Base-by-base conservation (phyloP, 37 sponge, comb jelly and placozoan genomes). In the Aphrocallistes beatrix region DNA sequence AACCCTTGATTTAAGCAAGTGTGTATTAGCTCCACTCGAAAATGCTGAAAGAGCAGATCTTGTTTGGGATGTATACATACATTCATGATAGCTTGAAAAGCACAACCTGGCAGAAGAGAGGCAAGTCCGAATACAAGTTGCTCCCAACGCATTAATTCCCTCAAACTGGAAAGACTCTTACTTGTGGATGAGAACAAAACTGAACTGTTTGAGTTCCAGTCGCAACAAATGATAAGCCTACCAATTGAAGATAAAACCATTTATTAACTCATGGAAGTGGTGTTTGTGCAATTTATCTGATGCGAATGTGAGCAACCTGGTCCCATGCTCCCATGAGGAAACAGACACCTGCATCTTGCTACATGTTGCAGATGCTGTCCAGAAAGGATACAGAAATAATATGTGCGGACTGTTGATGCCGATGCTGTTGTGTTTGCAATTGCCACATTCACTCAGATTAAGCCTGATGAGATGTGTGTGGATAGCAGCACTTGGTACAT, bases 301-400 rank as follows among this genome's bases (percentile, higher is more conserved):
- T 82, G 87, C 82, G 69, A 45, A 86, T 81, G 1, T 86, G 45
- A 51, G 21, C 10, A 85, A 69, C 23, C 81, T 85, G 0, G 39
- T 60, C 39, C 82, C 82, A 34, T 87, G 84, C 81, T 82, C 84
- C 37, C 84, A 83, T 83, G 84, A 84, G 81, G 88, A 88, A 60
- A 85, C 85, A 1, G 88, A 88, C 82, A 88, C 82, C n/a, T 85
- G 85, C 38, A 42, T 88, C 8, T 51, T 88, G 32, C 88, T 88
- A 36, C 84, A 88, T 84, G 88, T 36, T 17, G 48, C 75, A 51
- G 69, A 85, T 85, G 85, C 85, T 85, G 85, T 51, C 50, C 51
- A 51, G 38, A 51, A 85, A 37, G 82, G 82, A 1, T 38, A 8
- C 82, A 86, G 50, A 45, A 81, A 81, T 37, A 38, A 47, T 81